Conservation (phyloP, 2,797 vertebrate species). For the Pyrocephalus nanus region DNA sequence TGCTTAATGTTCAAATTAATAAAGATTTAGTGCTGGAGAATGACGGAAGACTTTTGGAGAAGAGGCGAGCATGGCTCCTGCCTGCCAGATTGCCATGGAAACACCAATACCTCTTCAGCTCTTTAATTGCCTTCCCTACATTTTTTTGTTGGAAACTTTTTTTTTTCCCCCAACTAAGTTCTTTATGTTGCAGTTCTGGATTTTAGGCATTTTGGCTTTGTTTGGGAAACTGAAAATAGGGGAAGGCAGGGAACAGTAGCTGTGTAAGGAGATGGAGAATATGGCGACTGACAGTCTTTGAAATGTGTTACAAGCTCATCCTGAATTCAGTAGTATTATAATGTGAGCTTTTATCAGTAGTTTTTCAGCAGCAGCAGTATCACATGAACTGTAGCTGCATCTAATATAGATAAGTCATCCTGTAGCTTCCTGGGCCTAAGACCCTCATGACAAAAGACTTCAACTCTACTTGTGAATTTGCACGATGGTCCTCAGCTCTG, state of each 20-base stretch:
- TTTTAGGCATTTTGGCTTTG: not conserved
- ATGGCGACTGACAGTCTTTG: not conserved
- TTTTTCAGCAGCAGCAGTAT: not conserved
- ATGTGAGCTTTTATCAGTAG: not conserved
- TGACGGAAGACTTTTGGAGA: not conserved
- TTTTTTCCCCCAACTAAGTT: not conserved
- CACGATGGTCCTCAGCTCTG: not conserved
- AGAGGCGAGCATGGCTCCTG: not conserved
- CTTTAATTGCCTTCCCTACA: constrained; percentile 45
- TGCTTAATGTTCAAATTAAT: not conserved
- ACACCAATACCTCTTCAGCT: constrained; percentile 36
- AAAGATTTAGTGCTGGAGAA: constrained; percentile 46
- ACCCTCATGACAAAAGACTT: not conserved
- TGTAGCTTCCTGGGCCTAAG: not conserved
- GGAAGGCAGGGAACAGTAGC: not conserved
- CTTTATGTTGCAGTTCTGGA: not conserved
- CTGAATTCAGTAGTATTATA: not conserved
- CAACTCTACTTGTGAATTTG: not conserved
- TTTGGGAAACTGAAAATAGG: not conserved
- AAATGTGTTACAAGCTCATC: not conserved
- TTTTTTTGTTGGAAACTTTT: constrained; percentile 16
- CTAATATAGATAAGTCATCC: not conserved
- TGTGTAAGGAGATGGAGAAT: not conserved
- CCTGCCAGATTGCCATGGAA: constrained; percentile 61
- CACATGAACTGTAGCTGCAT: not conserved